Evolutionary conservation across 2,113 vertebrate species (phyloP).

Genomic region (Hippocampus guttulatus): DNA sequence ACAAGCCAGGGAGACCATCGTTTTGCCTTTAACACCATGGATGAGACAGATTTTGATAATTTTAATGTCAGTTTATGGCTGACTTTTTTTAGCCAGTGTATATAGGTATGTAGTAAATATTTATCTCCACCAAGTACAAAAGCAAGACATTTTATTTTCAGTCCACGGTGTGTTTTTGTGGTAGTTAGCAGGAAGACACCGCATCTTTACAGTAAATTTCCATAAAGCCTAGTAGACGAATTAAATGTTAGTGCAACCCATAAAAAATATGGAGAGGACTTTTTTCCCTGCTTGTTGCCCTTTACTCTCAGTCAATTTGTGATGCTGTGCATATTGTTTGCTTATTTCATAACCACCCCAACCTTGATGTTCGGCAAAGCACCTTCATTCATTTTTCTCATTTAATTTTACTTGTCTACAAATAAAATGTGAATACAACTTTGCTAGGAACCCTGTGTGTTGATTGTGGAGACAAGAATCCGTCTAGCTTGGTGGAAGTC

Average conservation of each 20-base stretch:
- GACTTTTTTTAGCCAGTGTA: slow-evolving; percentile 26
- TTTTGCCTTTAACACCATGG: slow-evolving; percentile 62
- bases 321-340: neutral
- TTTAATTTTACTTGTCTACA: neutral
- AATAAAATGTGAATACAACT: neutral
- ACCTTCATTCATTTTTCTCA: neutral
- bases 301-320: neutral
- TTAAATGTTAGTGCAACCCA: too few species aligned
- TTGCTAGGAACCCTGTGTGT: neutral
- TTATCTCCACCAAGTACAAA: neutral
- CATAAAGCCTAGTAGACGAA: too few species aligned
- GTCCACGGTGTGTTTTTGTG: neutral
- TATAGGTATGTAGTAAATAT: neutral
- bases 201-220: too few species aligned
- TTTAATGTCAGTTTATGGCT: slow-evolving; percentile 60
- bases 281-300: neutral
- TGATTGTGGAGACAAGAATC: neutral
- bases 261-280: too few species aligned
- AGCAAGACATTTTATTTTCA: neutral
- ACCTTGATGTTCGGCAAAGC: too few species aligned
- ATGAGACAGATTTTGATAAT: slow-evolving; percentile 72
- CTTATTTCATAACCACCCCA: neutral
- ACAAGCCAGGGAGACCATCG: slow-evolving; percentile 51
- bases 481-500: neutral
- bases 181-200: neutral